Conservation (phyloP, 1,140 invertebrate species). For the Zophobas morio region DNA sequence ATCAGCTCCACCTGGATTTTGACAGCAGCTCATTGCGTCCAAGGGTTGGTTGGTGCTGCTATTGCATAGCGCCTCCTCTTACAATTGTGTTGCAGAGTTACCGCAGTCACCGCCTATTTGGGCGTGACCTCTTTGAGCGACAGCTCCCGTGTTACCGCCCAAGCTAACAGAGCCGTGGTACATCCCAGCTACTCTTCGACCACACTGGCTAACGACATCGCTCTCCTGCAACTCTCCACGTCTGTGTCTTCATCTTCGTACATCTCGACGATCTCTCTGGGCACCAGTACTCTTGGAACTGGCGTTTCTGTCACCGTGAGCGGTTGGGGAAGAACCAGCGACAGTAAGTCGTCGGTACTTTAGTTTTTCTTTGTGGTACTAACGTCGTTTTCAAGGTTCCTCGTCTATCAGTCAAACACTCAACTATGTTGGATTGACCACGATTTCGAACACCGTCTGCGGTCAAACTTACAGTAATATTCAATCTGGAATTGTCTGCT, state of each 20-base stretch:
- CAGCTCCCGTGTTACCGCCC: background rate
- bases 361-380: background rate
- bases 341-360: conserved; percentile 1
- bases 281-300: conserved; percentile 1
- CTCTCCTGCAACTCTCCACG: background rate
- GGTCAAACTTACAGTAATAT: conserved; percentile 15
- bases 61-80: background rate
- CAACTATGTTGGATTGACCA: conserved; percentile 32
- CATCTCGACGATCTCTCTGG: conserved; percentile 7
- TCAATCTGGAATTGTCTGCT: conserved; percentile 20
- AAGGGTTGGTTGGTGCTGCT: background rate
- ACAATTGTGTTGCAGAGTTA: conserved; percentile 14
- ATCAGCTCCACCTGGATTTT: conserved; percentile 18
- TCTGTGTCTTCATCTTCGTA: background rate
- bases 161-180: background rate
- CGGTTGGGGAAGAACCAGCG: conserved; percentile 21
- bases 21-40: conserved; percentile 23
- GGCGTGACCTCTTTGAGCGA: background rate
- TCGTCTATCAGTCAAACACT: conserved; percentile 21
- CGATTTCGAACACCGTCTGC: conserved; percentile 16
- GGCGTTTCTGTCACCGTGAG: conserved; percentile 29
- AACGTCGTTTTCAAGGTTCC: background rate
- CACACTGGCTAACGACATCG: conserved; percentile 20
- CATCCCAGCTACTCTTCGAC: background rate
- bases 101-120: conserved; percentile 6